A percentile compares a stretch with the other conserved stretches of the same genome.
These are phyloP conservation scores for Aricia agestis DNA, from an alignment of 1,140 invertebrate species.

Conservation along the genomic window DNA sequence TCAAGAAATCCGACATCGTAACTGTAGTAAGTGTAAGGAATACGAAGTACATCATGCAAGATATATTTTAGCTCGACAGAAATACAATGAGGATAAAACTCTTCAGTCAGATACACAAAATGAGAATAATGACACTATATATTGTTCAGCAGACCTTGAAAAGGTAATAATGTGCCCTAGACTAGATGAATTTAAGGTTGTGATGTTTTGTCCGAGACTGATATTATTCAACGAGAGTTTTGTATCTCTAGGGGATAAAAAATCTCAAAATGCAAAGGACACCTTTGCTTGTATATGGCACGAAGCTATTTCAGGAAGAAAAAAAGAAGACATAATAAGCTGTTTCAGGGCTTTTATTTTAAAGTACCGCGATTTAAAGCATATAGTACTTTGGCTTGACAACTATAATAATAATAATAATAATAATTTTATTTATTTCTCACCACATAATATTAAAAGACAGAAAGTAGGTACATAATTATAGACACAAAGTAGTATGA, in stretches of 20 bases:
- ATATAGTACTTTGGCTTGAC: conserved; percentile 23
- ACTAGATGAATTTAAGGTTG: conserved; percentile 18
- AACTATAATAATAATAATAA: too few species aligned
- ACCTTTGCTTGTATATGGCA: conserved; percentile 24
- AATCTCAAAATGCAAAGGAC: neutral
- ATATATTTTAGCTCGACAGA: conserved; percentile 15
- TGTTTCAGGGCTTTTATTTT: conserved; percentile 23
- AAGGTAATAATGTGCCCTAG: conserved; percentile 23
- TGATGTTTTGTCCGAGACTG: conserved; percentile 16
- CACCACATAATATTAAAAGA: too few species aligned
- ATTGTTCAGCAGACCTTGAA: conserved; percentile 15
- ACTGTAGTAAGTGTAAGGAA: conserved; percentile 17
- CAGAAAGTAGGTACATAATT: too few species aligned
- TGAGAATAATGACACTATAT: conserved; percentile 17
- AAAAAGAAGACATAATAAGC: conserved; percentile 22
- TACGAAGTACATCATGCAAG: conserved; percentile 16
- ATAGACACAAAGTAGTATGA: too few species aligned
- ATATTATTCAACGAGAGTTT: conserved; percentile 20
- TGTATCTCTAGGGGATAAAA: conserved; percentile 19
- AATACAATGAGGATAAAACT: conserved; percentile 15
- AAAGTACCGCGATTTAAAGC: conserved; percentile 20
- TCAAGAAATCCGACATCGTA: conserved; percentile 19
- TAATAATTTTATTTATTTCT: too few species aligned
- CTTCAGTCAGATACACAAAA: neutral
- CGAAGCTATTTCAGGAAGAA: conserved; percentile 24